Base-by-base conservation (phyloP, 2,797 vertebrate species). In the Danio kyathit region DNA sequence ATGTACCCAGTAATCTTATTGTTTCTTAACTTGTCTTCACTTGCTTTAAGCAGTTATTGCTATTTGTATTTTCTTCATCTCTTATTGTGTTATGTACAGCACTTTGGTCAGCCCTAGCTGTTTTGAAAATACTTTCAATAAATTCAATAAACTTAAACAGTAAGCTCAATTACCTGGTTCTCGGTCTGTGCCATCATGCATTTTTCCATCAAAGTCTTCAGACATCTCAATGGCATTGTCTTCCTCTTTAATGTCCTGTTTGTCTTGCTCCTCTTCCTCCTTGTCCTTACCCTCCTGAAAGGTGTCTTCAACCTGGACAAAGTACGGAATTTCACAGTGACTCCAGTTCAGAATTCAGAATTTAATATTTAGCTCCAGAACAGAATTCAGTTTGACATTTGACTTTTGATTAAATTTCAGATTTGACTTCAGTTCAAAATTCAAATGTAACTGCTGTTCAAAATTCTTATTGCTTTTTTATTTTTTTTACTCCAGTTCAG, bases 141-240 rank as follows among this genome's bases (percentile, higher is more conserved):
- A 29, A 29, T 29, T 29, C 29, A 29, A 29, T 29, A 29, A 29
- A 29, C 29, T 29, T 29, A 29, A 29, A 8, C 16, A 49, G 17
- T 29, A 6, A 7, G 2, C 1, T 38, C 2, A 67, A 89, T 88
- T 85, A 97, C 98, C 97, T 92, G 91, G 88, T 84, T 96, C 93
- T 67, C 95, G 93, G 54, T 85, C 85, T 13, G 97, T 95, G 5
- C 94, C 97, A 59, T 97, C 96, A 9, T 97, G 95, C 90, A 96
- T 95, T 88, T 97, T 96, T 57, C 97, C 98, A 5, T 97, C 96
- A 84, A 99, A 99, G 90, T 99, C 97, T 82, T 99, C 98, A 0
- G 98, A 97, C 98, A 99, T 99, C 91, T 99, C 98, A 29, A 99
- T 95, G 51, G 96, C 98, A 11, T 98, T 95, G 78, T 99, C 97